phyloP scores from a whole-genome alignment of 2,113 vertebrate species.

The Pionites leucogaster region DNA sequence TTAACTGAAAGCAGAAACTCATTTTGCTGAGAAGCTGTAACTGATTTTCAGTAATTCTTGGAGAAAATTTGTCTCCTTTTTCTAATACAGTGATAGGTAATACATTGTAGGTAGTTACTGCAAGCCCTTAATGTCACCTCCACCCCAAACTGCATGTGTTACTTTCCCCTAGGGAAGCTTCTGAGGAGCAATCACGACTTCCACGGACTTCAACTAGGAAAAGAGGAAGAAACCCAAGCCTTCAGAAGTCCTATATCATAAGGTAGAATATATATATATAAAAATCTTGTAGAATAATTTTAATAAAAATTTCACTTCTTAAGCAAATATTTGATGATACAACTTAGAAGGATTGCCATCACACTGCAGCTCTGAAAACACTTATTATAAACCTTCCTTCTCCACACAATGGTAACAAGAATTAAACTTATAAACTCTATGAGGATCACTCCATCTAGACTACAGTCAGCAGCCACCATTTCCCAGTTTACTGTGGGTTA shows the following conservation, averaged over 20 bases:
- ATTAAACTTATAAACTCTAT: not conserved
- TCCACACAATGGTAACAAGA: not conserved
- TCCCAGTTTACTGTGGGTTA: conserved; percentile 7
- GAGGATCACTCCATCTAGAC: not conserved
- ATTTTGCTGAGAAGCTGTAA: not conserved
- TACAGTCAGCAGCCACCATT: not conserved
- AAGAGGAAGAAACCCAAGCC: not conserved
- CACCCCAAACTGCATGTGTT: not conserved
- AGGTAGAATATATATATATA: not conserved
- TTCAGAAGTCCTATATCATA: not conserved
- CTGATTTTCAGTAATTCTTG: not conserved
- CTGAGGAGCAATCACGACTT: not conserved
- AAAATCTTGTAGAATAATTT: not conserved
- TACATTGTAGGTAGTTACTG: not conserved
- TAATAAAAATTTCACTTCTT: not conserved
- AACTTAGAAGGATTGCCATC: not conserved
- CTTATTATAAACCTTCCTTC: not conserved
- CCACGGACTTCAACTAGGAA: not conserved
- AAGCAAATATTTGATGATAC: not conserved
- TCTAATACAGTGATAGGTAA: not conserved
- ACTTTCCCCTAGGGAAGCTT: not conserved
- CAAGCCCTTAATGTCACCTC: not conserved
- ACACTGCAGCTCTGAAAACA: not conserved
- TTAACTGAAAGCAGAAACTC: not conserved
- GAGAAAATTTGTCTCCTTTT: not conserved